phyloP scores from a whole-genome alignment of 2,888 invertebrate species.

The Neelides folsomi region DNA sequence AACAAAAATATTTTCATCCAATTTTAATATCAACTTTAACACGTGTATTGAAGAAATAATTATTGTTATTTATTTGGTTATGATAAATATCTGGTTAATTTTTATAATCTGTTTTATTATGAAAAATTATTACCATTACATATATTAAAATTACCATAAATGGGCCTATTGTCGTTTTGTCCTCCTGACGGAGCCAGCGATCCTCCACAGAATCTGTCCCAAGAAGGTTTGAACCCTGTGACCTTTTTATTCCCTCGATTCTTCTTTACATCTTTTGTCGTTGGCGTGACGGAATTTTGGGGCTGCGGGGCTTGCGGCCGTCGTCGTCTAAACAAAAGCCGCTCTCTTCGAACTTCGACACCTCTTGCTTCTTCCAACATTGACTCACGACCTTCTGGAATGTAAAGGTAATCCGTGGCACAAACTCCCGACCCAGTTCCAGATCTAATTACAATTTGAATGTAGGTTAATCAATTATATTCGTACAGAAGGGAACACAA shows the following conservation, averaged over 20 bases:
- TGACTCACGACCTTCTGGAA: constrained; percentile 21
- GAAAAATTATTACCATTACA: neutral
- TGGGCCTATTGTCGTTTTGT: constrained; percentile 16
- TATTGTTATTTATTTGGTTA: neutral
- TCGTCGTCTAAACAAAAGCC: constrained; percentile 22
- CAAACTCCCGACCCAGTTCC: constrained; percentile 23
- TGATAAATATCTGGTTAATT: neutral
- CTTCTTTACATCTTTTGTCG: neutral
- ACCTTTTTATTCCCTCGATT: constrained; percentile 7
- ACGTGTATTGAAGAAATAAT: neutral
- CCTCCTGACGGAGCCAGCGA: constrained; percentile 22
- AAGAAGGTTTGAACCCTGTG: constrained; percentile 9
- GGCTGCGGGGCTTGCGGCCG: constrained; percentile 3
- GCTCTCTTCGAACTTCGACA: constrained; percentile 4
- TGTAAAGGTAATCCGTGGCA: constrained; percentile 24
- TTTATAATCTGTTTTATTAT: no score
- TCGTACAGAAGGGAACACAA: no score
- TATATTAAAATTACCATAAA: constrained; percentile 18
- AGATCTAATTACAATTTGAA: constrained; percentile 15
- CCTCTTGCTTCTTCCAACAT: neutral
- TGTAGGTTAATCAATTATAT: no score
- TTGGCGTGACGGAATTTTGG: neutral
- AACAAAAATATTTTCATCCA: neutral
- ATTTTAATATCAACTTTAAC: neutral
- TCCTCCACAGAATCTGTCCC: constrained; percentile 30